phyloP scores from a whole-genome alignment of 1,140 invertebrate genomes.

The Neoseiulus cucumeris region DNA sequence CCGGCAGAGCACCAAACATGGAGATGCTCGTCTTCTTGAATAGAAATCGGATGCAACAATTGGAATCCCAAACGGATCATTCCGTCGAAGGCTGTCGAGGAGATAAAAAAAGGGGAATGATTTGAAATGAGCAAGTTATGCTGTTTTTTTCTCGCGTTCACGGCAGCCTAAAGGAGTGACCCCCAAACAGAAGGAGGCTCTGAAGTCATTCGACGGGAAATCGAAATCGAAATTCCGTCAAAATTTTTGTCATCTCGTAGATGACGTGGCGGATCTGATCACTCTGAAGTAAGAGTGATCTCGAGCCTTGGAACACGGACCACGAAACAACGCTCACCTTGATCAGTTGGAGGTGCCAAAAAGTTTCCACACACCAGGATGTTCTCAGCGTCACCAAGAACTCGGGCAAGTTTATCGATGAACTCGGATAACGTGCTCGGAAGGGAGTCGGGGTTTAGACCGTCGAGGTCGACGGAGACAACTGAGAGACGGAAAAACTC shows the following conservation, averaged over 20 bases:
- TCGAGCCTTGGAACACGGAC: too few relatives aligned
- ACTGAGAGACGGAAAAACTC: not conserved
- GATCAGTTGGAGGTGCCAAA: not conserved
- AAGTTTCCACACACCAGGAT: not conserved
- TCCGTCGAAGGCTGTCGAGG: not conserved
- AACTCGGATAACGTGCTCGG: not conserved
- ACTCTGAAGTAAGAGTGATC: too few relatives aligned
- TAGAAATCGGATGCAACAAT: not conserved
- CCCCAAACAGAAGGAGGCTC: not conserved
- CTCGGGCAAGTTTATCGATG: not conserved
- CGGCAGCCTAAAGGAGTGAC: not conserved
- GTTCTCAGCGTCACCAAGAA: not conserved
- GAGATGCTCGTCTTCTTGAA: not conserved
- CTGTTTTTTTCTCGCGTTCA: not conserved
- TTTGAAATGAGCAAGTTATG: not conserved
- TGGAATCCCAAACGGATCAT: not conserved
- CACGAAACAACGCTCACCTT: not conserved
- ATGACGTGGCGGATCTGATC: too few relatives aligned
- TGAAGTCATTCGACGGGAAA: not conserved
- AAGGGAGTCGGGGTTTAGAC: not conserved
- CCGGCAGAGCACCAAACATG: not conserved
- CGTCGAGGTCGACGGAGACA: not conserved
- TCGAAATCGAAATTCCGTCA: not conserved
- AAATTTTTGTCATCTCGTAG: not conserved
- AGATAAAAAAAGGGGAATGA: not conserved